Evolutionary conservation across 2,888 invertebrate genomes (phyloP).

Genomic region (Acanthosoma haemorrhoidale): DNA sequence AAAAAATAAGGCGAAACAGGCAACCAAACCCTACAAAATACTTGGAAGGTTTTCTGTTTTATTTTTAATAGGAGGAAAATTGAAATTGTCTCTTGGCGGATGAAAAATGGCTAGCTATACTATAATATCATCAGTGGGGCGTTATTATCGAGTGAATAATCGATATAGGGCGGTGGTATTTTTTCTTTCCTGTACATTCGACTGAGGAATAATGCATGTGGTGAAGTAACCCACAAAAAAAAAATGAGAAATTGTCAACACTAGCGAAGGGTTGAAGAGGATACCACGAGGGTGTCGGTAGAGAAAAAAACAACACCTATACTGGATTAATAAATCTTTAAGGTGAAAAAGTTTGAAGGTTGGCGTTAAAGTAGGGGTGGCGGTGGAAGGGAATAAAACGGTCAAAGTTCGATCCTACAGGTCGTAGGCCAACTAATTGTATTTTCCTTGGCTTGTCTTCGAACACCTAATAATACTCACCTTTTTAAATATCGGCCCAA

Average conservation of each 20-base stretch:
- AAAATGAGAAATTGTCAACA: conserved; percentile 1
- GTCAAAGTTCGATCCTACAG: too few relatives aligned
- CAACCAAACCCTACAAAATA: too few relatives aligned
- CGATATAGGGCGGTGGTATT: not conserved
- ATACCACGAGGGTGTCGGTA: not conserved
- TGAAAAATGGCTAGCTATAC: not conserved
- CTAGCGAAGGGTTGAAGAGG: not conserved
- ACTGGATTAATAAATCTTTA: conserved; percentile 20
- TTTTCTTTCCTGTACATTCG: not conserved
- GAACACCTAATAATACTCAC: too few relatives aligned
- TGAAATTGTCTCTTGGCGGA: not conserved
- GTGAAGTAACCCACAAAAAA: not conserved
- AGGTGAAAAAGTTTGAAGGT: conserved; percentile 4
- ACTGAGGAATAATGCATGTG: not conserved
- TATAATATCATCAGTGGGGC: not conserved
- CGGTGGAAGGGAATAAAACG: too few relatives aligned
- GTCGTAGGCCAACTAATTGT: too few relatives aligned
- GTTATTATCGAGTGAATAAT: not conserved
- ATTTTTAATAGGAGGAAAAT: too few relatives aligned
- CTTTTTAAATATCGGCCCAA: too few relatives aligned
- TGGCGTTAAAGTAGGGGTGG: too few relatives aligned
- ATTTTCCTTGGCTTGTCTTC: too few relatives aligned
- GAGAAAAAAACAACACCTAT: not conserved
- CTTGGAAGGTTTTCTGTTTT: too few relatives aligned
- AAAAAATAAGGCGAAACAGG: too few relatives aligned